Evolutionary conservation across 2,113 vertebrate genomes (phyloP), one percentile per base, ranked within the genome.

Genomic region (Podiceps cristatus): DNA sequence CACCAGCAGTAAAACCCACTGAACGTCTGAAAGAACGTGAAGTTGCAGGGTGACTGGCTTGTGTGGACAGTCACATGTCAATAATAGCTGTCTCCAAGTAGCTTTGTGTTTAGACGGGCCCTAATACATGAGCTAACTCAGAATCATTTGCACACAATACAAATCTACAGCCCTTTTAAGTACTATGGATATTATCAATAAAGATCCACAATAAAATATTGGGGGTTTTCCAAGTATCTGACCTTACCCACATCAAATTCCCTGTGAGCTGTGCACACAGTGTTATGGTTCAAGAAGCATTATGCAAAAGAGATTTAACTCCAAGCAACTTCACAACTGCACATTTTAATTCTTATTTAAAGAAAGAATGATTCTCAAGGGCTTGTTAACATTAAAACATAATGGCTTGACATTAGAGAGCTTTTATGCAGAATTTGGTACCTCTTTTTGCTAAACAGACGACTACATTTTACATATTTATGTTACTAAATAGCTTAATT

Each of bases 291-390:
- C 72, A 69, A 62, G 53, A 64, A 33, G 53, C n/a, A 44, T 58
- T 73, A 76, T 29, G 18, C 29, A 73, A 76, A 86, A 91, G 47
- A 67, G 20, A 35, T n/a, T 80, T 63, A 35, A 93, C 56, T 77
- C 33, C 59, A 62, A 89, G 42, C 24, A 86, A 77, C 59, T 91
- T 31, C 28, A 44, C 15, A 76, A 80, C 8, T 62, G 53, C 45
- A 64, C 27, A 50, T 93, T 90, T 94, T 88, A 82, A 71, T 72
- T 90, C 77, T 92, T 92, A 74, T 52, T 92, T 90, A 92, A 72
- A 82, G 66, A 44, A 83, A 77, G 19, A 71, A 27, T 24, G 58
- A 92, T 79, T 96, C 82, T 90, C 62, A 79, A 82, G 33, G 53
- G 31, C 31, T 77, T 91, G 63, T 44, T 58, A 94, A 50, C 69